Conservation (phyloP, 2,113 vertebrate genomes). For the Notothenia coriiceps region DNA sequence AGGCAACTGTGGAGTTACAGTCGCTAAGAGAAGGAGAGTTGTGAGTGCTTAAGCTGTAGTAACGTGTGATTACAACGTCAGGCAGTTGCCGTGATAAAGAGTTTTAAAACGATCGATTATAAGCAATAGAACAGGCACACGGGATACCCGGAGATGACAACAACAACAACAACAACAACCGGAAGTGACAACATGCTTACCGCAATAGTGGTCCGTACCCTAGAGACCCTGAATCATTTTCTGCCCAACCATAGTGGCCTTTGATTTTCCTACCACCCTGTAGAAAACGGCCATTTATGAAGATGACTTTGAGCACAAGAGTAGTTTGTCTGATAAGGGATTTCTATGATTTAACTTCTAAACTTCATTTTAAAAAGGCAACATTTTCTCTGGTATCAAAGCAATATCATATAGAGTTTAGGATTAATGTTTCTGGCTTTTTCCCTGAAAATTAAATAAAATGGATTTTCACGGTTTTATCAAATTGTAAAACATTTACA, state of each 20-base stretch:
- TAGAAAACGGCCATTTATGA: neutral
- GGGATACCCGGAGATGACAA: too few species aligned
- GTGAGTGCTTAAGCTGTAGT: too few species aligned
- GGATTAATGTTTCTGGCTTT: neutral
- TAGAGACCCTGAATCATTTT: slow-evolving; percentile 19
- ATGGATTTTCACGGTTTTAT: neutral
- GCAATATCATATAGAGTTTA: neutral
- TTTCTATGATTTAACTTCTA: neutral
- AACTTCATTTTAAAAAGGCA: too few species aligned
- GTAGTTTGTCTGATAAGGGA: neutral
- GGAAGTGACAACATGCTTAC: too few species aligned
- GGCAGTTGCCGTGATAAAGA: too few species aligned
- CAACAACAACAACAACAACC: too few species aligned
- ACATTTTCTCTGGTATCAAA: neutral
- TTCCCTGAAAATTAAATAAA: neutral
- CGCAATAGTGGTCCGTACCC: neutral
- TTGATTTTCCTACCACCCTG: neutral
- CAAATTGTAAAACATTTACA: neutral
- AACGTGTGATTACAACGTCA: too few species aligned
- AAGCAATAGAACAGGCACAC: too few species aligned
- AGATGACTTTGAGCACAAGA: neutral
- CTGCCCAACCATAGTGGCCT: neutral
- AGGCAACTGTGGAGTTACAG: too few species aligned
- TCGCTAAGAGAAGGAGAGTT: too few species aligned
- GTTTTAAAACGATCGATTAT: too few species aligned